Evolutionary conservation across 37 sponge, comb jelly and placozoan species (phyloP), one percentile per base, ranked within the genome.

Genomic region (Theonella swinhoei): DNA sequence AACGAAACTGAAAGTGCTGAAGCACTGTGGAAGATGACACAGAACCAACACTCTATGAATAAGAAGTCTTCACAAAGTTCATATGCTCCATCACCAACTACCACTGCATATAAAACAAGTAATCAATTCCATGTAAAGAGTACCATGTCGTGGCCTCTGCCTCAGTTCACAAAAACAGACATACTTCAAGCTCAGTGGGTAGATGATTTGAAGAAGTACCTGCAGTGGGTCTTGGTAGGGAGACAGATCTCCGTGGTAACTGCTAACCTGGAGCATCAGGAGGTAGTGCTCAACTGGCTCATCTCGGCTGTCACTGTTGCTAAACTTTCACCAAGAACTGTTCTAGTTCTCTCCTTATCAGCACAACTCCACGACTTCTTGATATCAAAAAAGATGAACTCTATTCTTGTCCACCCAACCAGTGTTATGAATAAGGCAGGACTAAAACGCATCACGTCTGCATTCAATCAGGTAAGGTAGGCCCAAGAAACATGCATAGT

Each of bases 221-320:
- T 75, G 28, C 9, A 43, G 5, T 54, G 59, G 29, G n/a, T 74
- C 7, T 1, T 9, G 22, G 24, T 40, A 11, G 22, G 36, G 9
- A 42, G 30, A 28, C 60, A 54, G 34, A 28, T 68, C 2, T 54
- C 76, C 26, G 32, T 75, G 7, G 76, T 75, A 26, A 75, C 76
- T 26, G 76, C 76, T 25, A 54, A 42, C 29, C 28, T 29, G 54
- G 76, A 75, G 59, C 76, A 75, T 32, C 29, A 75, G 32, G 58
- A 24, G 25, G 60, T 75, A 17, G 54, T 75, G 31, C 8, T 75
- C 22, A 75, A 75, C 40, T 75, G 76, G 76, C 76, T 75, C 26
- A 26, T 75, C 19, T 75, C 76, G 33, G 76, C 76, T 54, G 20
- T 54, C 30, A 20, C 24, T 29, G 59, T 54, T 26, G 60, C 59